Evolutionary conservation across 2,113 vertebrate species (phyloP).

Genomic region (Heterotis niloticus): DNA sequence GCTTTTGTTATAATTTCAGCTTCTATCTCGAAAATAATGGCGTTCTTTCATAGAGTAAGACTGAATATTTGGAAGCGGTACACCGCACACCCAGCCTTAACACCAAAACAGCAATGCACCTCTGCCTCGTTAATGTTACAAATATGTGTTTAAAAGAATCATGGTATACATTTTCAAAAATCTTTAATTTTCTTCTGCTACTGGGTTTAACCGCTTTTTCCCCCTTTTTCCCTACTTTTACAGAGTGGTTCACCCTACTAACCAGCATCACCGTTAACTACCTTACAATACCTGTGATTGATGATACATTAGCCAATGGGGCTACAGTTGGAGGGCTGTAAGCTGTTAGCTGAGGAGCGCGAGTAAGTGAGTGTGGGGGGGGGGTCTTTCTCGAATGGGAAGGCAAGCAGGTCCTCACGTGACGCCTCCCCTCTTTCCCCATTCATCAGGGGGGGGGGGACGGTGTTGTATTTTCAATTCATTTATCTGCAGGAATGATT

Average conservation of each 20-base stretch:
- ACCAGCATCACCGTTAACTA: conserved; percentile 79
- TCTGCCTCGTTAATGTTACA: not conserved
- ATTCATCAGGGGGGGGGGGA: conserved; percentile 98
- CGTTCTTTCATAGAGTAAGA: conserved; percentile 1
- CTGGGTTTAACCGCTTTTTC: too few relatives aligned
- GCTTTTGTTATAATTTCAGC: conserved; percentile 7
- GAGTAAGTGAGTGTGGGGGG: conserved; percentile 67
- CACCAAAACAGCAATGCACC: not conserved
- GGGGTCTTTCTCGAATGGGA: conserved; percentile 70
- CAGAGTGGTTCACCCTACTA: conserved; percentile 72
- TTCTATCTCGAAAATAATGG: conserved; percentile 21
- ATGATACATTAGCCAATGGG: conserved; percentile 89
- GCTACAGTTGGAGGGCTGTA: conserved; percentile 65
- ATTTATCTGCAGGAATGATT: conserved; percentile 99
- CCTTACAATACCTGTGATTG: conserved; percentile 91
- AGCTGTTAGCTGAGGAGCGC: conserved; percentile 84
- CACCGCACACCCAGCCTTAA: not conserved
- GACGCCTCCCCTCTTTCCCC: conserved; percentile 84
- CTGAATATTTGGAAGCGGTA: not conserved
- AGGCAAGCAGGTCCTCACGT: conserved; percentile 65
- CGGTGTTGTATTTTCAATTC: conserved; percentile 99
- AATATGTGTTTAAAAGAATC: too few relatives aligned
- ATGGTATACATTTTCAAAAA: too few relatives aligned
- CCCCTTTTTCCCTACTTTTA: conserved; percentile 34
- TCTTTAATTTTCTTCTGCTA: too few relatives aligned